A percentile compares a stretch with the other conserved stretches of the same genome.
These are phyloP conservation scores for Trachops cirrhosus DNA, from an alignment of 2,797 vertebrate species.

Conservation along the genomic window DNA sequence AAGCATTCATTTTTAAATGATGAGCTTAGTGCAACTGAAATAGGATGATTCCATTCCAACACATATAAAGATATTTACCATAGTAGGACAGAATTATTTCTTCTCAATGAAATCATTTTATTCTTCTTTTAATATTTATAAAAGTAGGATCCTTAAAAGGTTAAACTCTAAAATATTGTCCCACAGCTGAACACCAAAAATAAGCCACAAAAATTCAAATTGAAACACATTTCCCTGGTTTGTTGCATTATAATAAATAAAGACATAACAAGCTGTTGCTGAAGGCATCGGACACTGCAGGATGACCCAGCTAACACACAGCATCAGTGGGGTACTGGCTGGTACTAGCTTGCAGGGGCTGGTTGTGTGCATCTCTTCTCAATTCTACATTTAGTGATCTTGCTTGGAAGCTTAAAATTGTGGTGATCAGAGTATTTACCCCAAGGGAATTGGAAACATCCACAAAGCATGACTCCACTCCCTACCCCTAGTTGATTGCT, in stretches of 20 bases:
- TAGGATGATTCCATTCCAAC: neutral
- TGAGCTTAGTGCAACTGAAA: neutral
- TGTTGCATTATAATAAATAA: neutral
- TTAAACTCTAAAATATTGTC: neutral
- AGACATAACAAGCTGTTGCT: neutral
- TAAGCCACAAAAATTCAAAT: constrained; percentile 26
- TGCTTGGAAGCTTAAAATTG: neutral
- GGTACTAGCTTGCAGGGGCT: neutral
- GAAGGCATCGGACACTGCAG: neutral
- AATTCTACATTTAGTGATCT: neutral
- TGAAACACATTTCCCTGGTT: neutral
- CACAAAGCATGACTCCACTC: neutral
- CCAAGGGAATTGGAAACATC: neutral
- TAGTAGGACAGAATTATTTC: neutral
- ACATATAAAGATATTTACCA: neutral
- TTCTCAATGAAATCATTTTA: neutral
- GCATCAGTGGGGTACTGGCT: neutral
- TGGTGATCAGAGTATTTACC: neutral
- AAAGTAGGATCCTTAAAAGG: neutral
- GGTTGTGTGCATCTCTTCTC: neutral
- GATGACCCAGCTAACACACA: neutral
- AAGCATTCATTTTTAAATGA: neutral
- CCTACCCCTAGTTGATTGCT: neutral
- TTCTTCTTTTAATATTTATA: constrained; percentile 7
- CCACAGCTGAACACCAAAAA: neutral